A percentile compares a stretch with the other conserved stretches of the same genome.
Evolutionary conservation across 1,140 invertebrate genomes (phyloP).

Genomic region (Batillaria attramentaria): DNA sequence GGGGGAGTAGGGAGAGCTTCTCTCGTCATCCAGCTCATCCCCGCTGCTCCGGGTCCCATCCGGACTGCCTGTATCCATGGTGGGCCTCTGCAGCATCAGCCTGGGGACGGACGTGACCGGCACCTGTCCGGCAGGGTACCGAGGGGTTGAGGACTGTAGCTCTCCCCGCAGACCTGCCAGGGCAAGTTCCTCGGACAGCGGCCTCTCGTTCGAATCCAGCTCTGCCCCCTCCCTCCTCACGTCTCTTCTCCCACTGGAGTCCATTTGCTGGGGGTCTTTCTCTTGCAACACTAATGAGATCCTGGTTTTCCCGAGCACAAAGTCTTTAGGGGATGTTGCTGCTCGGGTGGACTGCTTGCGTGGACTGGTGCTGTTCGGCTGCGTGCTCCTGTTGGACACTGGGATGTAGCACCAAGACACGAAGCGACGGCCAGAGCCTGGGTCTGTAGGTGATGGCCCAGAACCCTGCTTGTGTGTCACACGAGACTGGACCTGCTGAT

Average conservation of each 20-base stretch:
- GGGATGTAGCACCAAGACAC: conserved; percentile 37
- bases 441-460: too few relatives aligned
- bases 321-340: background rate
- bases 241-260: background rate
- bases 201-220: conserved; percentile 19
- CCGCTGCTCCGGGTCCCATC: conserved; percentile 5
- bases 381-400: background rate
- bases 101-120: background rate
- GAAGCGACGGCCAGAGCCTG: background rate
- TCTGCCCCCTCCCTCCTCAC: background rate
- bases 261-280: background rate
- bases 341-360: background rate
- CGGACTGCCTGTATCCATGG: conserved; percentile 3
- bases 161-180: background rate
- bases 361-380: background rate
- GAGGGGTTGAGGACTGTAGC: background rate
- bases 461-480: too few relatives aligned
- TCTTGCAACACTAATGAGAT: conserved; percentile 16
- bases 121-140: background rate
- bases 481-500: too few relatives aligned
- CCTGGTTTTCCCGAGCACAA: conserved; percentile 15
- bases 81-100: background rate
- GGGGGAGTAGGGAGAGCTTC: background rate
- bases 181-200: conserved; percentile 36
- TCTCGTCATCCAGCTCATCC: conserved; percentile 18